Conservation (phyloP, 2,113 vertebrate species). For the Atherinomorus stipes region DNA sequence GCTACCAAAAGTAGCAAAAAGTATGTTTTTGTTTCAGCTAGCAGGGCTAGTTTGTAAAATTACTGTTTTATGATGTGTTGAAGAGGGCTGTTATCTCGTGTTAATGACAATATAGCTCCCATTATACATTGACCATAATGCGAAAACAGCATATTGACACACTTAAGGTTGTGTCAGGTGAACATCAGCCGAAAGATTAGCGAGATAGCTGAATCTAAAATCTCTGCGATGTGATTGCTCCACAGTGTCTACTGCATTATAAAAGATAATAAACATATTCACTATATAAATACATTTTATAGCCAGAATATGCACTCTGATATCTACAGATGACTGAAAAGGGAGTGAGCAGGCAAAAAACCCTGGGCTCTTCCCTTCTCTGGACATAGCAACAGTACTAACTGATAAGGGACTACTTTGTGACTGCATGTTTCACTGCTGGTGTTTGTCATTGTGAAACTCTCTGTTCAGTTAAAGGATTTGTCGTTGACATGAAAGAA, state of each 20-base stretch:
- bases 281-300: not conserved
- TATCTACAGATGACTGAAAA: not conserved
- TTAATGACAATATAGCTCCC: not conserved
- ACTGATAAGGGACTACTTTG: not conserved
- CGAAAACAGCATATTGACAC: conserved; percentile 8
- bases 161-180: conserved; percentile 54
- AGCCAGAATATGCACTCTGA: not conserved
- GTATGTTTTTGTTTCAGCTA: conserved; percentile 1
- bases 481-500: not conserved
- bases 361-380: not conserved
- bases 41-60: not conserved
- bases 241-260: not conserved
- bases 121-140: not conserved
- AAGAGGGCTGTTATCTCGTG: not conserved
- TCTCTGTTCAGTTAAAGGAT: not conserved
- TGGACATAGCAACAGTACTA: not conserved
- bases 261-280: no score
- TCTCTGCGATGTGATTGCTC: not conserved
- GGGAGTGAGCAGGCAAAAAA: not conserved
- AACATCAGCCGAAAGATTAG: conserved; percentile 42
- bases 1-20: conserved; percentile 36
- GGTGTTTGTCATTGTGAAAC: not conserved
- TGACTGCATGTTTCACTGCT: not conserved
- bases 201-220: not conserved
- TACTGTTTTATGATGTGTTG: not conserved